These are phyloP conservation scores for Nestor notabilis DNA, from an alignment of 2,113 vertebrate genomes.

Conservation along the genomic window DNA sequence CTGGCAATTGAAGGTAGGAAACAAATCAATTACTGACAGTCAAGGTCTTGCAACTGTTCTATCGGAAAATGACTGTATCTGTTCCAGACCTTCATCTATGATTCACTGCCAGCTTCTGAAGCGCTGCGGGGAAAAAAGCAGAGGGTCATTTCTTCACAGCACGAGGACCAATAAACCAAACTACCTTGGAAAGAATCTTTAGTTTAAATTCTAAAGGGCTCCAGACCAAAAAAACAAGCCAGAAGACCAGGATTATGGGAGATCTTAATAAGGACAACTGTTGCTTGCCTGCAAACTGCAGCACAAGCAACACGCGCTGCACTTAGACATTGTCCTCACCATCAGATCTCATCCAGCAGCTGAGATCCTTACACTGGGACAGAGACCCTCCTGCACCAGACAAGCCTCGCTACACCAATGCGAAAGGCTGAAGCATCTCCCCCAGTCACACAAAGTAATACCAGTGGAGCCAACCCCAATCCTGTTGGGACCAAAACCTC, in stretches of 20 bases:
- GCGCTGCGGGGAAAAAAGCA: neutral
- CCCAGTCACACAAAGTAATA: rapidly evolving
- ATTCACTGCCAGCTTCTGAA: rapidly evolving
- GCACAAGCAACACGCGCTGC: neutral
- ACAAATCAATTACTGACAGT: neutral
- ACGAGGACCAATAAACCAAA: neutral
- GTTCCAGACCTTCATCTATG: neutral
- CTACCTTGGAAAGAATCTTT: neutral
- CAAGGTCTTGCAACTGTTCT: neutral
- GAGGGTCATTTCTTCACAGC: neutral
- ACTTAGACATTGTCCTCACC: neutral
- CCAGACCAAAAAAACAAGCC: neutral
- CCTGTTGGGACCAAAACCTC: rapidly evolving
- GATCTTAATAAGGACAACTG: neutral
- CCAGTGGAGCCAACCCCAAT: neutral
- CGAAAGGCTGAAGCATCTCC: neutral
- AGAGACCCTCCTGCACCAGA: rapidly evolving
- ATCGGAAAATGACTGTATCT: neutral
- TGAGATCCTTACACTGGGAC: neutral
- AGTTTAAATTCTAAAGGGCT: neutral
- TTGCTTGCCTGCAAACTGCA: neutral
- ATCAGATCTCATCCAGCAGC: rapidly evolving
- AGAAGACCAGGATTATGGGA: neutral
- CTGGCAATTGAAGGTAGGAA: neutral
- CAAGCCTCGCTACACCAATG: neutral